Evolutionary conservation across 1,140 invertebrate species (phyloP).

Genomic region (Gonioctena quinquepunctata): DNA sequence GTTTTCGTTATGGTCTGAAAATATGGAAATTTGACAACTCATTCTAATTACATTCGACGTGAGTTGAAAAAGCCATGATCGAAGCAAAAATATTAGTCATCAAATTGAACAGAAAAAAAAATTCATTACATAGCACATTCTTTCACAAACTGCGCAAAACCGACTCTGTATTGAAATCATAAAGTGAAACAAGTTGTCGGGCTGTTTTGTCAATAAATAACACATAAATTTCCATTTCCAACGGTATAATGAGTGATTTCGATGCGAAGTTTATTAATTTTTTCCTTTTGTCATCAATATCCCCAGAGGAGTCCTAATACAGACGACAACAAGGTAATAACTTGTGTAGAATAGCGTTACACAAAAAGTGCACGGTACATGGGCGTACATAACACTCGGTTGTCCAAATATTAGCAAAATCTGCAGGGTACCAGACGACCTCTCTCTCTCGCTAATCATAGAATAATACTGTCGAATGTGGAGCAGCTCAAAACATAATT

Average conservation of each 20-base stretch:
- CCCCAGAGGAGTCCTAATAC: neutral
- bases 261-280: neutral
- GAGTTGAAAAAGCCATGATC: too few relatives aligned
- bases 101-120: too few relatives aligned
- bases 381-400: too few relatives aligned
- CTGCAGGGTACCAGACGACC: too few relatives aligned
- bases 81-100: too few relatives aligned
- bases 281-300: neutral
- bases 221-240: neutral
- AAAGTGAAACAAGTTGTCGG: neutral
- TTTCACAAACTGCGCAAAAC: neutral
- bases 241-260: neutral
- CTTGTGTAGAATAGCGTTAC: neutral
- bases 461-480: too few relatives aligned
- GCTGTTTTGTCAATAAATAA: neutral
- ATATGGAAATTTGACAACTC: too few relatives aligned
- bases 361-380: neutral
- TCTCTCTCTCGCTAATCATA: too few relatives aligned
- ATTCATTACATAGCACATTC: neutral
- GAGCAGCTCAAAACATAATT: too few relatives aligned
- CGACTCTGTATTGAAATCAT: neutral
- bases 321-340: neutral
- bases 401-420: too few relatives aligned
- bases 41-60: too few relatives aligned
- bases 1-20: too few relatives aligned